Evolutionary conservation across 2,888 invertebrate species (phyloP), one percentile per base, ranked within the genome.

Genomic region (Plusia festucae): DNA sequence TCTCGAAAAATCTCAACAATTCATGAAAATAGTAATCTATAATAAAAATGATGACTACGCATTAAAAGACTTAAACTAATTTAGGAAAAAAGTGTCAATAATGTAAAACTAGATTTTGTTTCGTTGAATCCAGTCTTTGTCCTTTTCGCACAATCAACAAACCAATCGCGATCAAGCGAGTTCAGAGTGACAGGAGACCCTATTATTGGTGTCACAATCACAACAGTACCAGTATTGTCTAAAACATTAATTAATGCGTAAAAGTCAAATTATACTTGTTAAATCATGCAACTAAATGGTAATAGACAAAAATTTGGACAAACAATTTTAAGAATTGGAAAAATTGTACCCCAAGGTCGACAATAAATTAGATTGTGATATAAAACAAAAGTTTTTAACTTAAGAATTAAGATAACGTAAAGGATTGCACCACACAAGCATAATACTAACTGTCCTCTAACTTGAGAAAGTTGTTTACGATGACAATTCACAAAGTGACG

Each of bases 401-500:
- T 53, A 68, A 53, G 62, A 60, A 44, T 63, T 53, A 68, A 53
- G 64, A 60, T 49, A 62, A 59, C 52, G 11, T 49, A 62, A 69
- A 70, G 59, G 15, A 82, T 78, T 82, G 68, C 73, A 69, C 72
- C 69, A 76, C 64, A 53, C 57, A 56, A 52, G 58, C 60, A 59
- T 66, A 56, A 30, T 44, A 58, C 46, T 68, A 78, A 81, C 77
- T 62, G 76, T 78, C 78, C 57, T 66, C 32, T 64, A 70, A 78
- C 57, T 83, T 76, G 83, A 82, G 89, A 90, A 91, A 90, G 90
- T 90, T 89, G 85, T 89, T 90, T 87, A 85, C 78, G 65, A 78
- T 87, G 80, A 84, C 81, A 69, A 71, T 75, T 81, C 85, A 84
- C 86, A 79, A 67, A 83, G 57, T 60, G 65, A 53, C 71, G 59